Base-by-base conservation (phyloP, 2,888 invertebrate genomes). In the Ceriagrion tenellum region DNA sequence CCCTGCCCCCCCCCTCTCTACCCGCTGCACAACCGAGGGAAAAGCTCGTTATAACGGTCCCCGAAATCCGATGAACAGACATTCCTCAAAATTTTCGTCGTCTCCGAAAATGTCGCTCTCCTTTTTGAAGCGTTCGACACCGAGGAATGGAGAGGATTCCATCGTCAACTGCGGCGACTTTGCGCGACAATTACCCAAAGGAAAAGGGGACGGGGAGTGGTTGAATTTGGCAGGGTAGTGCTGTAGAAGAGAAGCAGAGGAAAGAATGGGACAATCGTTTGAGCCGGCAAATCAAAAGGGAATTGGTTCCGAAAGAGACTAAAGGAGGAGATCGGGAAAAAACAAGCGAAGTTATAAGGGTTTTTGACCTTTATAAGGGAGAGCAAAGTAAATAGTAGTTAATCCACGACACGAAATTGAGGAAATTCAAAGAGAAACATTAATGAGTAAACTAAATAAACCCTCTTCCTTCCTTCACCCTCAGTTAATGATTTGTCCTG, bases 1-100 rank as follows among this genome's bases (percentile, higher is more conserved):
- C 81, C 35, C 81, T 16, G 35, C 10, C 69, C 59, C n/a, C n/a
- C 16, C 81, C 81, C 35, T 16, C 81, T n/a, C 81, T 16, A n/a
- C 81, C n/a, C 35, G 30, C 13, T 35, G 20, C 59, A 59, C 13
- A 47, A 59, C 59, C 59, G n/a, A n/a, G n/a, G 69, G 69, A 59
- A 26, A n/a, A 4, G 81, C 81, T 81, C 35, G 81, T 81, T 81
- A 81, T 81, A 81, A 81, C 81, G 81, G 81, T 81, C 81, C 35
- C 69, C 1, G 35, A 12, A 35, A 81, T 81, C 81, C 81, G 81
- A 81, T 81, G 81, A 81, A 13, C 81, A 12, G 16, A 81, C 81
- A 81, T 81, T 81, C 81, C 81, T 81, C 81, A 81, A 81, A 81
- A 81, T 81, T 59, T 59, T 81, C 81, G 30, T 81, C 35, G 81